A percentile compares a stretch with the other conserved stretches of the same genome.
These are phyloP conservation scores for Lasioglossum calceatum DNA, from an alignment of 2,888 invertebrate genomes.

Conservation along the genomic window DNA sequence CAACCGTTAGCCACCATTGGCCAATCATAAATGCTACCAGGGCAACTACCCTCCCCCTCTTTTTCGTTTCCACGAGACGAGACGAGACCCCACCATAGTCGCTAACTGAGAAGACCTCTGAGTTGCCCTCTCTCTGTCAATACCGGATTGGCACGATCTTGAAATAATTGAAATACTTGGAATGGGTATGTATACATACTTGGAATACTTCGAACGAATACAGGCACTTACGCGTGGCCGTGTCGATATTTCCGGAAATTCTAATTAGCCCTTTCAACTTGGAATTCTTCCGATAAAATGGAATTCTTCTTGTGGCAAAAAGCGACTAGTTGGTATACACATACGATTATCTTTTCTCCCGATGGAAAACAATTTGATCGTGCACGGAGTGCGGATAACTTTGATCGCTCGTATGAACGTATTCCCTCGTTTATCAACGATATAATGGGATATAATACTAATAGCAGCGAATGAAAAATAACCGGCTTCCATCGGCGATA, in stretches of 20 bases:
- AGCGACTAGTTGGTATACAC: not conserved
- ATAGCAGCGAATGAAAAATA: constrained; percentile 14
- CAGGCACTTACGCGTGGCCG: not conserved
- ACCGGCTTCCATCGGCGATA: constrained; percentile 28
- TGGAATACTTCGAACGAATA: too few relatives aligned
- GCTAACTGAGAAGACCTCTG: too few relatives aligned
- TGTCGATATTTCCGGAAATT: not conserved
- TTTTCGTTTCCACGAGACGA: not conserved
- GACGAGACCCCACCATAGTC: too few relatives aligned
- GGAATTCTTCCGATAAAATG: not conserved
- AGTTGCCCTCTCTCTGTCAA: too few relatives aligned
- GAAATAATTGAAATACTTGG: not conserved
- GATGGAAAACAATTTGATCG: constrained; percentile 12
- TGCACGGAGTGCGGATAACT: not conserved
- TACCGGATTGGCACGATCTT: not conserved
- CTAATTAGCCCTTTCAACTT: not conserved
- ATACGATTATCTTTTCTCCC: not conserved
- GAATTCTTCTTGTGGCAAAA: not conserved
- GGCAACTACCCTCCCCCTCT: not conserved
- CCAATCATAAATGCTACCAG: too few relatives aligned
- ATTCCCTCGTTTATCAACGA: not conserved
- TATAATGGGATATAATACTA: constrained; percentile 23
- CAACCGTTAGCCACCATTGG: too few relatives aligned
- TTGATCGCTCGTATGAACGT: not conserved
- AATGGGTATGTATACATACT: too few relatives aligned